Evolutionary conservation across 2,113 vertebrate species (phyloP), one percentile per base, ranked within the genome.

Genomic region (Labrus mixtus): DNA sequence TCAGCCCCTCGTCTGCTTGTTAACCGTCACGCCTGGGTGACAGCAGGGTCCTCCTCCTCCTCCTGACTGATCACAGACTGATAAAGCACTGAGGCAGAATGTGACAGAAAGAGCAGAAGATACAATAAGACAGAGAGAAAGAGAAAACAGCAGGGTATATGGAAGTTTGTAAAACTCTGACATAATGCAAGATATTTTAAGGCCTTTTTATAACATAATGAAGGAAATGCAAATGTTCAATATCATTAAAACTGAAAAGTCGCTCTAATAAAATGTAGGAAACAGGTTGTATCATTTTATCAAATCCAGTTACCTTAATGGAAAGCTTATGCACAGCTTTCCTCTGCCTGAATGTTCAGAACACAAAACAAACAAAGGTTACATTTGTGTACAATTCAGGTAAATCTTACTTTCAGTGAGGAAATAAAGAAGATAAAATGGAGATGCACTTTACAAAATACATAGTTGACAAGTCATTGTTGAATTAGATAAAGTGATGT

Each of bases 1-100:
- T 16, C 56, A 87, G 68, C 57, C 68, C 33, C 76, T 33, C 60
- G 66, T 81, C 72, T 86, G 64, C 67, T 83, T 75, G 66, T 85
- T 84, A 70, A 69, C 69, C 2, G 58, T 75, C 73, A 65, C 19
- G 22, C 64, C 56, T 71, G 72, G 65, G 65, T 84, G 81, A 87
- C 73, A 73, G 68, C 73, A 50, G 56, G 57, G 46, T 54, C 57
- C 73, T 79, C 79, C 62, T 54, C 57, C 73, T 79, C 79, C 62
- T 60, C 58, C 57, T 37, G 55, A 73, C 45, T 68, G 71, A 79
- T 69, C 45, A 22, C 43, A 17, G 37, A 55, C 67, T 75, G 84
- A 81, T 81, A 78, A 81, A 69, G 54, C 10, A 55, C 50, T 6
- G 33, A 58, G 50, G 51, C 37, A 13, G 64, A 29, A 67, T 71